Conservation (phyloP, 2,113 vertebrate genomes). For the Zosterops japonicus region DNA sequence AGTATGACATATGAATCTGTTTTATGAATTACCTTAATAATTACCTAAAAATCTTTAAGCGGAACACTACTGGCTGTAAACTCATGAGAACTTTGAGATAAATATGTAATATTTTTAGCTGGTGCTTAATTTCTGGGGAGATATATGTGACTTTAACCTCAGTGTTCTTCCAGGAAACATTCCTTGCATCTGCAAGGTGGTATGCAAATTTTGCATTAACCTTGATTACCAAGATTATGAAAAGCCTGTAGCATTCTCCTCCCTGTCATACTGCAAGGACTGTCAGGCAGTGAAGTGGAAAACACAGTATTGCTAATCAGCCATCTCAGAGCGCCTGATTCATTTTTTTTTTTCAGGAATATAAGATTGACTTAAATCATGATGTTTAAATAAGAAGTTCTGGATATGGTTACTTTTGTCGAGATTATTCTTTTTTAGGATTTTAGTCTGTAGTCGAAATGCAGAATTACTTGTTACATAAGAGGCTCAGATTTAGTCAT, state of each 20-base stretch:
- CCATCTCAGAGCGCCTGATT: fast-evolving
- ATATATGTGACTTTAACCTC: neutral
- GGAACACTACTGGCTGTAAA: neutral
- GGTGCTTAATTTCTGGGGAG: neutral
- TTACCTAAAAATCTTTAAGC: neutral
- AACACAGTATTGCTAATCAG: neutral
- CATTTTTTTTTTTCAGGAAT: neutral
- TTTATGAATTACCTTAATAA: neutral
- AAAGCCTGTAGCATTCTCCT: neutral
- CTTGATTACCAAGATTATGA: conserved; percentile 35
- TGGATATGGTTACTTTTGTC: neutral
- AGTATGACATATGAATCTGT: neutral
- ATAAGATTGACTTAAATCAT: neutral
- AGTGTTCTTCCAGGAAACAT: neutral
- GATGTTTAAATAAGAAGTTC: neutral
- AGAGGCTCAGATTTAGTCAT: neutral
- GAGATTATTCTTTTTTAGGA: neutral
- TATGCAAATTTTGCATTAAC: conserved; percentile 45
- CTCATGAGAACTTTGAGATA: neutral
- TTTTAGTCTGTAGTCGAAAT: neutral
- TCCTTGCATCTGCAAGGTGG: neutral
- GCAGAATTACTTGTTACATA: neutral
- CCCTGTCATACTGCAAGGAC: neutral
- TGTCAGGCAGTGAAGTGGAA: neutral
- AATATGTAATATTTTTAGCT: neutral